Evolutionary conservation across 1,140 invertebrate genomes (phyloP).

Genomic region (Cardiocondyla obscurior): DNA sequence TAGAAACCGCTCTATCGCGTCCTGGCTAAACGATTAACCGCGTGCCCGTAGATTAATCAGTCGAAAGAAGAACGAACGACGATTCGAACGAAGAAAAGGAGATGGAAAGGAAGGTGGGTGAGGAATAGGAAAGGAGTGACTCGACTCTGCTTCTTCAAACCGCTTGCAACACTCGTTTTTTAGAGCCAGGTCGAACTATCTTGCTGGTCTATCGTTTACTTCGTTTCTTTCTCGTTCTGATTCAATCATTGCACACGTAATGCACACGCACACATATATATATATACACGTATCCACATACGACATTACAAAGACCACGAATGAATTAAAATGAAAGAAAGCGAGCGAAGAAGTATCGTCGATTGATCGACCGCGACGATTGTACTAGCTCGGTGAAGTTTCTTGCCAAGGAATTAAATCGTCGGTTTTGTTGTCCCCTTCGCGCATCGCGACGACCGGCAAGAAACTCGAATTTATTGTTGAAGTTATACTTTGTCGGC

Average conservation of each 20-base stretch:
- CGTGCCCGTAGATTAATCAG: constrained; percentile 75
- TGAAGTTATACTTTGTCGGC: constrained; percentile 46
- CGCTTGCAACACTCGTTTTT: background rate
- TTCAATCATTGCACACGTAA: background rate
- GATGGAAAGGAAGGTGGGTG: background rate
- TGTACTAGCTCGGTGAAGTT: constrained; percentile 23
- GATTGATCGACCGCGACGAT: constrained; percentile 50
- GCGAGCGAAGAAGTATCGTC: constrained; percentile 20
- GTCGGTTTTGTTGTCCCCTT: constrained; percentile 27
- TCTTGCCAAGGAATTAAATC: constrained; percentile 51
- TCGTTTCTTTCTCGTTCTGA: constrained; percentile 22
- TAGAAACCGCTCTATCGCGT: constrained; percentile 79
- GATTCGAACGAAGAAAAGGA: background rate
- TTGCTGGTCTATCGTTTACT: background rate
- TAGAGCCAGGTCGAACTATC: constrained; percentile 25
- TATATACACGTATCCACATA: background rate
- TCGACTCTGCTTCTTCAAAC: background rate
- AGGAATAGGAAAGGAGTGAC: background rate
- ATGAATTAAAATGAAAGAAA: constrained; percentile 17
- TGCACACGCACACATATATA: background rate
- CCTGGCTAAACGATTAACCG: constrained; percentile 77
- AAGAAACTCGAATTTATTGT: constrained; percentile 52
- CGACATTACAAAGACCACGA: background rate
- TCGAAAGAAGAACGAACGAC: constrained; percentile 48
- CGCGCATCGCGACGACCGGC: constrained; percentile 38